Base-by-base conservation (phyloP, 2,113 vertebrate genomes). In the Petaurus breviceps region DNA sequence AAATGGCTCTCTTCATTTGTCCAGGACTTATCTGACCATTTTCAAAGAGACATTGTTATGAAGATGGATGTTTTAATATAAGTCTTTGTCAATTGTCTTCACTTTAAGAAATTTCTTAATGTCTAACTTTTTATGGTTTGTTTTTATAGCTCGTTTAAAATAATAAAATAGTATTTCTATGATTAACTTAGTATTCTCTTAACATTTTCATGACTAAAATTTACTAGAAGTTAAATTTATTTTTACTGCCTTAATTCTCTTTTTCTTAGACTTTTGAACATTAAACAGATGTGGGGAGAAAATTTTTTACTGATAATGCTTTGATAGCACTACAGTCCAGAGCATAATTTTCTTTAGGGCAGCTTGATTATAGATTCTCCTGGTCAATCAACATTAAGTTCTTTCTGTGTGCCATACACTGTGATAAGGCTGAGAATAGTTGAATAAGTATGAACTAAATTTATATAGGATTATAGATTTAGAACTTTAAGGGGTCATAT, bases 121-220 rank as follows among this genome's bases (percentile, higher is more conserved):
- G 22, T 90, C 0, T 95, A 46, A 28, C 90, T 95, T 95, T 95
- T 31, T 94, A 1, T 94, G 95, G 2, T 92, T 52, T 95, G n/a
- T 95, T 89, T 91, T 46, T 93, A 90, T 93, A 90, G n/a, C 43
- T 12, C 92, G 2, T 91, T 90, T 77, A 91, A 43, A n/a, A 90
- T 91, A 97, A 97, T 97, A 96, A 97, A 96, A 95, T 5, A 25
- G 52, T 19, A 5, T 96, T 97, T 97, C 7, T 51, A 52, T 51
- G 53, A 93, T 93, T 95, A 95, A n/a, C 37, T 97, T 95, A 24
- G 31, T 95, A 23, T 7, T 31, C 1, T 91, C 3, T 54, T 54
- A 47, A 90, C 7, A 46, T 94, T 92, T 94, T 24, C 8, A 46
- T 52, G 57, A 31, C 92, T 31, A 4, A 94, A 91, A 61, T 90